Base-by-base conservation (phyloP, 2,113 vertebrate genomes). In the Melanerpes aurifrons region DNA sequence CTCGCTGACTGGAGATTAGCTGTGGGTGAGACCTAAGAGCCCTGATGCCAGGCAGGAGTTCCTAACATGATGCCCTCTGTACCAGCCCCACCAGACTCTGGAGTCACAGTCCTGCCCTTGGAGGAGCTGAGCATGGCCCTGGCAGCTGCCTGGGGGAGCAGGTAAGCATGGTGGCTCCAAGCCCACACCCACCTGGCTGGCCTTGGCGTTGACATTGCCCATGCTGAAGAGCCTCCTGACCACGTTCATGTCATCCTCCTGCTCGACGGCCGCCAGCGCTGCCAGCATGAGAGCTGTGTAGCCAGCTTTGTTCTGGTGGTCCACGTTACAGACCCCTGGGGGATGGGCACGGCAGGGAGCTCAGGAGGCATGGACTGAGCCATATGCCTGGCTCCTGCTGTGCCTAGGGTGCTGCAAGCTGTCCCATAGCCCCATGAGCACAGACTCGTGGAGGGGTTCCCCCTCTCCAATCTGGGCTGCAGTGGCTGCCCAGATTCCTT, bases 261-360 rank as follows among this genome's bases (percentile, higher is more conserved):
- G 97, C 94, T 99, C 98, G 35, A 98, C 98, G 0, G 98, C 98
- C 0, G 98, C 98, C 71, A 99, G 98, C 0, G 99, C 98, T 2
- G 99, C 99, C 95, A 99, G 96, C 99, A 99, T 99, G 85, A 99
- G 98, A 18, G 99, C 98, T 0, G 99, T 99, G 96, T 99, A 99
- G 43, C 99, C 99, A 0, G 99, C 99, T 95, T 98, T 99, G 91
- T 99, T 99, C 98, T 99, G 99, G 89, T 98, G 97, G 91, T 99
- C 98, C 67, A 99, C 98, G 0, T 97, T 97, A 66, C 99, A 99
- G 93, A 98, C 96, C 16, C 97, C 99, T 99, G 96, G 0, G 47
- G 62, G 21, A 54, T 17, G 4, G 35, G 53, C 18, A 85, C 32
- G 43, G 47, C 0, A 0, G 2, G 29, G 31, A 32, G 14, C 40